A percentile compares a stretch with the other conserved stretches of the same genome.
Evolutionary conservation across 2,797 vertebrate species (phyloP).

Genomic region (Pipistrellus nathusii): DNA sequence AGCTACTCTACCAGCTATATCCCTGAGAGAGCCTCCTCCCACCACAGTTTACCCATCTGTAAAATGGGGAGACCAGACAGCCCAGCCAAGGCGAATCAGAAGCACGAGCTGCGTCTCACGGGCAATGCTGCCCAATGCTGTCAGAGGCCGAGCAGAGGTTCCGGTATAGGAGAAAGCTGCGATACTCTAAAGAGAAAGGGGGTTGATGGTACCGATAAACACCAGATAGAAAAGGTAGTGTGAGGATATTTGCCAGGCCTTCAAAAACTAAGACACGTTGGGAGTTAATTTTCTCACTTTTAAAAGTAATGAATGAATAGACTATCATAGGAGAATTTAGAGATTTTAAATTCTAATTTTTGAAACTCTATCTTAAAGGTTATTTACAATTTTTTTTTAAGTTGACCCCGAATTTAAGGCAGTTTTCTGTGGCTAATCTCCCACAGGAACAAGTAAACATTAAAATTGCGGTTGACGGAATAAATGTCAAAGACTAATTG

Average conservation of each 20-base stretch:
- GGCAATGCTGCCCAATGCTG: background rate
- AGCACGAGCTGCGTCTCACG: background rate
- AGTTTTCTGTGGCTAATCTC: background rate
- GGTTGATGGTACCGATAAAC: background rate
- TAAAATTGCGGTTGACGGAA: background rate
- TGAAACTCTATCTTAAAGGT: background rate
- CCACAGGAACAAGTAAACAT: background rate
- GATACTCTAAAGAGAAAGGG: background rate
- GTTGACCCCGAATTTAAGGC: background rate
- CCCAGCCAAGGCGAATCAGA: background rate
- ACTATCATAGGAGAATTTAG: background rate
- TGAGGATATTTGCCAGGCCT: background rate
- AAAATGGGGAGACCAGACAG: background rate
- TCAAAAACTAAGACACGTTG: background rate
- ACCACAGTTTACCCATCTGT: background rate
- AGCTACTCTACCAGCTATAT: background rate
- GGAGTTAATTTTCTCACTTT: background rate
- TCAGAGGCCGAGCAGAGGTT: background rate
- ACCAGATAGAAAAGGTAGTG: background rate
- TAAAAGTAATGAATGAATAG: background rate
- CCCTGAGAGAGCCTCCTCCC: background rate
- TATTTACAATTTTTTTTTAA: background rate
- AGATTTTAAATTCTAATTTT: constrained; percentile 13
- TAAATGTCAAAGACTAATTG: background rate
- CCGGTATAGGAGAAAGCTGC: background rate